These are phyloP conservation scores for Thereva unica DNA, from an alignment of 2,888 invertebrate species.

Conservation along the genomic window DNA sequence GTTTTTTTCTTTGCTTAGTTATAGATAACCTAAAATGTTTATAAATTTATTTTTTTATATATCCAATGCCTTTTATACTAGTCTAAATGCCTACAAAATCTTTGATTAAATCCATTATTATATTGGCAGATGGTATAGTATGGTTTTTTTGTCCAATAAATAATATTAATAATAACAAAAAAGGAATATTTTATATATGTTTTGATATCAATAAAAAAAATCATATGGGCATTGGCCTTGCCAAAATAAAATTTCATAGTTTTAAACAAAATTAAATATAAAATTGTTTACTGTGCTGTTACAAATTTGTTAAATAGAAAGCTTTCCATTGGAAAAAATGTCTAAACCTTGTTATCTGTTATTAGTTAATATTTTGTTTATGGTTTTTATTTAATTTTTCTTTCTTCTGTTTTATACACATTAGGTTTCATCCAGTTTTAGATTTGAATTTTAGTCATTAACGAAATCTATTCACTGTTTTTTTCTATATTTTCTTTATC, in stretches of 20 bases:
- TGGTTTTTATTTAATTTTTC: slow-evolving; percentile 14
- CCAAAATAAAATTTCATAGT: slow-evolving; percentile 9
- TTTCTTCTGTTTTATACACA: slow-evolving; percentile 8
- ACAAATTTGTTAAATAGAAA: slow-evolving; percentile 30
- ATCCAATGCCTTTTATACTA: slow-evolving; percentile 34
- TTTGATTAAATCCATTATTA: slow-evolving; percentile 15
- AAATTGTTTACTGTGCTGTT: neutral
- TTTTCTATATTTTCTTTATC: neutral
- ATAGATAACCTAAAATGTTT: neutral
- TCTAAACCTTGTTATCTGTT: slow-evolving; percentile 9
- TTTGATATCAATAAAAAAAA: neutral
- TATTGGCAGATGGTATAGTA: slow-evolving; percentile 29
- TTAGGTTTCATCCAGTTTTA: slow-evolving; percentile 1
- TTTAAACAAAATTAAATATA: slow-evolving; percentile 4
- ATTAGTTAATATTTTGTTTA: slow-evolving; percentile 9
- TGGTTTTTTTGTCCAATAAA: neutral
- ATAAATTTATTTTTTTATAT: slow-evolving; percentile 18
- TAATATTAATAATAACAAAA: slow-evolving; percentile 4
- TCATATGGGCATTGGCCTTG: slow-evolving; percentile 24
- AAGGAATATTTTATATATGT: slow-evolving; percentile 5
- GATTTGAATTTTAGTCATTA: neutral
- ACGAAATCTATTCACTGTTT: slow-evolving; percentile 5
- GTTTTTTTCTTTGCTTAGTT: neutral
- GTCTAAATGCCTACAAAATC: slow-evolving; percentile 19
- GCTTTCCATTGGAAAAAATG: slow-evolving; percentile 38